phyloP scores from a whole-genome alignment of 2,888 invertebrate species.

The Odontocerum albicorne region DNA sequence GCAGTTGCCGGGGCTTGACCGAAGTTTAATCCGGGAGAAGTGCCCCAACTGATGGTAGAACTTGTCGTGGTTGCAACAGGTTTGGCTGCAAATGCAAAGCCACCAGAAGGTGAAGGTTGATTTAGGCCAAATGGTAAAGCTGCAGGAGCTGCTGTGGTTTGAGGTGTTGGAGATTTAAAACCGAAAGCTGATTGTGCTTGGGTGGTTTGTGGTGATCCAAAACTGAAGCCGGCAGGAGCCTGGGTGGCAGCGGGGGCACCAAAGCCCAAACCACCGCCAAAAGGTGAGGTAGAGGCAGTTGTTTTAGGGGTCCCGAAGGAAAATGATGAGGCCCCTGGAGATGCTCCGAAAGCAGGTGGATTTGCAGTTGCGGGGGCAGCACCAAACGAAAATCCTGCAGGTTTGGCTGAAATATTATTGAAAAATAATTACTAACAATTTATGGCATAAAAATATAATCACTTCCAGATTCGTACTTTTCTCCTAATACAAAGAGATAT shows the following conservation, averaged over 20 bases:
- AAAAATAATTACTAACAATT: conserved; percentile 4
- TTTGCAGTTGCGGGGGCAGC: conserved; percentile 6
- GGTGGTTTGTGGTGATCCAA: background rate
- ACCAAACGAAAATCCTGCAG: conserved; percentile 21
- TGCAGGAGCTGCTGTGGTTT: conserved; percentile 1
- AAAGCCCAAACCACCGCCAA: conserved; percentile 1
- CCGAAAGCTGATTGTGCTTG: conserved; percentile 9
- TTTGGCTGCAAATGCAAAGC: background rate
- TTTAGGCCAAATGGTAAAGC: conserved; percentile 2
- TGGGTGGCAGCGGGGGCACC: conserved; percentile 13
- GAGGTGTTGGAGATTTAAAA: conserved; percentile 17
- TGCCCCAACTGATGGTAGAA: conserved; percentile 10
- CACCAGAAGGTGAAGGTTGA: background rate
- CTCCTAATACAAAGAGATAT: no score
- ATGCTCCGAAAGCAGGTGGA: background rate
- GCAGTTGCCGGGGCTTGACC: conserved; percentile 5
- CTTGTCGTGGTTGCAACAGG: conserved; percentile 1
- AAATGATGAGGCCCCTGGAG: background rate
- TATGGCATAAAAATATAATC: background rate
- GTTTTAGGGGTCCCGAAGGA: conserved; percentile 1
- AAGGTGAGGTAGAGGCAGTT: background rate
- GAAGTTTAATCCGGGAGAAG: background rate
- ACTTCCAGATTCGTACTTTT: background rate
- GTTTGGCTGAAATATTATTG: conserved; percentile 6
- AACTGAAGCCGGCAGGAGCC: conserved; percentile 10